Conservation (phyloP, 1,140 invertebrate genomes). For the Drosophila ironensis region DNA sequence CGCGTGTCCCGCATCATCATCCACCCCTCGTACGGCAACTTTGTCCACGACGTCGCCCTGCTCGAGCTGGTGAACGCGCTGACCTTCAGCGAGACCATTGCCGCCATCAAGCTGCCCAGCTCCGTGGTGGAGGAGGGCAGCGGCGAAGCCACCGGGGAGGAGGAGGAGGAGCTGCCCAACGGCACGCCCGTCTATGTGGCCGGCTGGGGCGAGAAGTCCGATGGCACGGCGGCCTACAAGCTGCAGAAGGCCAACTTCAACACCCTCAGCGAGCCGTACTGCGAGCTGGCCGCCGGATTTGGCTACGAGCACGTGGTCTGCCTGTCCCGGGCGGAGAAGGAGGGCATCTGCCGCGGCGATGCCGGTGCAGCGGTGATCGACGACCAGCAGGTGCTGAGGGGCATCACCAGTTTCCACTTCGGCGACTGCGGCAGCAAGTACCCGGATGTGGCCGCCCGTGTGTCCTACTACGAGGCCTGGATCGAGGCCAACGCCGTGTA, state of each 20-base stretch:
- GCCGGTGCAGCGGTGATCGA: constrained; percentile 55
- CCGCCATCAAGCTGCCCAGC: constrained; percentile 55
- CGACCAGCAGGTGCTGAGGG: constrained; percentile 40
- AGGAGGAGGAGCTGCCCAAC: constrained; percentile 32
- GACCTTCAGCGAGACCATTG: constrained; percentile 65
- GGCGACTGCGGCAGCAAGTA: constrained; percentile 61
- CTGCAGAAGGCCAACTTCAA: constrained; percentile 55
- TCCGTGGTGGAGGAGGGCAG: constrained; percentile 4
- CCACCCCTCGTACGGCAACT: constrained; percentile 80
- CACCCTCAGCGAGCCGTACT: constrained; percentile 42
- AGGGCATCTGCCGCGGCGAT: constrained; percentile 70
- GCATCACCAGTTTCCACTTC: constrained; percentile 61
- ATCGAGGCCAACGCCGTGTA: constrained; percentile 29
- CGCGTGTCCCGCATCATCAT: constrained; percentile 42
- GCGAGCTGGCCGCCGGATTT: constrained; percentile 60
- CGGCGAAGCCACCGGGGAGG: background rate
- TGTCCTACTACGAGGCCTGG: constrained; percentile 57
- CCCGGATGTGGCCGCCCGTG: constrained; percentile 54
- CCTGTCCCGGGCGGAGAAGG: constrained; percentile 44
- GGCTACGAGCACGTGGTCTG: constrained; percentile 58
- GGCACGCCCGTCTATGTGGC: constrained; percentile 52
- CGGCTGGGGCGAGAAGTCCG: constrained; percentile 65
- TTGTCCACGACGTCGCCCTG: constrained; percentile 83
- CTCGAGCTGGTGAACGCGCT: constrained; percentile 74
- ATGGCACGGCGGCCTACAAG: constrained; percentile 54